Conservation (phyloP, 2,797 vertebrate species). For the Sebastiscus albofasciatus region DNA sequence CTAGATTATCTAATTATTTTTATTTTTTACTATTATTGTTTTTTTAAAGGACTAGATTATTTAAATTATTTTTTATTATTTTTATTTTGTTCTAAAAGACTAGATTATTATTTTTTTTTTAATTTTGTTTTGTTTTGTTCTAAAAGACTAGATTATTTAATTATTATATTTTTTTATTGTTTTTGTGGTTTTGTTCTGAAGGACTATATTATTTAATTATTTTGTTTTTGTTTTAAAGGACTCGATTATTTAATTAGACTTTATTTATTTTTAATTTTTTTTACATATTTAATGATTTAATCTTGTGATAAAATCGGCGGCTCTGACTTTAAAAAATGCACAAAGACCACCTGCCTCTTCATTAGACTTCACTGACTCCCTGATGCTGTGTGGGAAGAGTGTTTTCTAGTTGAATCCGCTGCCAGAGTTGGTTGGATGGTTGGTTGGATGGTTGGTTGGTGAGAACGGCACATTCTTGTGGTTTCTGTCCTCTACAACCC, state of each 20-base stretch:
- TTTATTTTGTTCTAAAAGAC: too few species aligned
- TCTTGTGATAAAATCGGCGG: neutral
- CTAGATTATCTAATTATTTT: neutral
- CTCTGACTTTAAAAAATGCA: neutral
- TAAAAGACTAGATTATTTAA: too few species aligned
- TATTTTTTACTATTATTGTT: neutral
- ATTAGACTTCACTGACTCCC: neutral
- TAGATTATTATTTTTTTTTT: neutral
- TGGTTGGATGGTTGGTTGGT: conserved; percentile 24
- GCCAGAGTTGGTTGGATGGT: conserved; percentile 32
- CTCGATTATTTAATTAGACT: neutral
- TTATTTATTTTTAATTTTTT: neutral
- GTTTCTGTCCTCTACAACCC: conserved; percentile 45
- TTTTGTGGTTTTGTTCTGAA: neutral
- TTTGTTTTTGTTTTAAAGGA: neutral
- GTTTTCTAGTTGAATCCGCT: conserved; percentile 26
- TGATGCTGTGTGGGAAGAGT: conserved; percentile 40
- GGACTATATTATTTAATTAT: neutral
- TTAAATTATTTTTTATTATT: too few species aligned
- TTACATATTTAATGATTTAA: neutral
- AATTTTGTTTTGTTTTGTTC: too few species aligned
- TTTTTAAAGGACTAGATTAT: too few species aligned
- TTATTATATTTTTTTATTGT: too few species aligned
- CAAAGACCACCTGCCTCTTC: neutral
- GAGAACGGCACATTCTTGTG: conserved; percentile 60